Evolutionary conservation across 2,888 invertebrate species (phyloP), one percentile per base, ranked within the genome.

Genomic region (Ichneumon xanthorius): DNA sequence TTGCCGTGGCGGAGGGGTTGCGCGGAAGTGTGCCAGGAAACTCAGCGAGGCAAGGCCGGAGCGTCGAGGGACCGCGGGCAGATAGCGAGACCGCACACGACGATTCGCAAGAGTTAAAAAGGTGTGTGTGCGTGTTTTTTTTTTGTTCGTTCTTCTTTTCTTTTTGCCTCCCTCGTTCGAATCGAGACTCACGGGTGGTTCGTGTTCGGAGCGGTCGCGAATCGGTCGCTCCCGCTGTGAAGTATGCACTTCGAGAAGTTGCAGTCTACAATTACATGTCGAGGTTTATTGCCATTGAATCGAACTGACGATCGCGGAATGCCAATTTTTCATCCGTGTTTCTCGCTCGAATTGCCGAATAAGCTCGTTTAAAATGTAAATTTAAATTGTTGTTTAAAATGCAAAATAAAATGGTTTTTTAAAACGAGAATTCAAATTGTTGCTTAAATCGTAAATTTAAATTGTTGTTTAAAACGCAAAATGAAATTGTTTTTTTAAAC

Each of bases 11-110:
- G 61, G 53, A 76, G 22, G 50, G 50, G n/a, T 30, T 45, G 37
- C 53, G 55, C 26, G 68, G 79, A 79, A 82, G 82, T 79, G 85
- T 72, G 79, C 78, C 81, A 76, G 65, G 53, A 53, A 37, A 82
- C 48, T 67, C 67, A 26, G 68, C 19, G 61, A 78, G 68, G 76
- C 71, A 30, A 55, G 67, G 76, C 58, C 63, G 78, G 70, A 75
- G 70, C 63, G 67, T 67, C 78, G 82, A 82, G 75, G 45, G 67
- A 76, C 76, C 63, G 30, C 75, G 71, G 9, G 70, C 19, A 75
- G 75, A 85, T 85, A 80, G 79, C 11, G 45, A 85, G 85, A 85
- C 85, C 85, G 82, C 85, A 85, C 85, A 85, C 85, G 85, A 80
- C 79, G 85, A 63, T 33, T 33, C 58, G 71, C 71, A 58, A 81